Evolutionary conservation across 2,888 invertebrate genomes (phyloP).

Genomic region (Zaprionus obscuricornis): DNA sequence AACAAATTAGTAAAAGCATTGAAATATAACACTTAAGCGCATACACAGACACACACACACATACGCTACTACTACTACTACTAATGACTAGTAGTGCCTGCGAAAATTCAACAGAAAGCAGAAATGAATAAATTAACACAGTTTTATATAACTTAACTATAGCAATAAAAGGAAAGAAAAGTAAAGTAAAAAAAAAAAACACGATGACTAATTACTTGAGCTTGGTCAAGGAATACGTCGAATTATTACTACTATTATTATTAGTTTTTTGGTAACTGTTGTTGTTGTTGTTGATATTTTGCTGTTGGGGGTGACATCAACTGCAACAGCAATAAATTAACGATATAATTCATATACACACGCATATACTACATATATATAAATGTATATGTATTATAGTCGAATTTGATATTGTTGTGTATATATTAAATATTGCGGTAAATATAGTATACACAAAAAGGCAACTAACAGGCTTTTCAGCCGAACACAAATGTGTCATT

Average conservation of each 20-base stretch:
- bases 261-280: neutral
- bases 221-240: constrained; percentile 20
- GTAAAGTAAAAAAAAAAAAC: constrained; percentile 4
- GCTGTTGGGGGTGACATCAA: constrained; percentile 17
- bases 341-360: constrained; percentile 1
- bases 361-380: neutral
- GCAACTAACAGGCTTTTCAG: too few relatives aligned
- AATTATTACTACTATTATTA: constrained; percentile 9
- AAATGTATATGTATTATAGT: constrained; percentile 30
- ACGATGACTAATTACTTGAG: constrained; percentile 48
- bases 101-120: constrained; percentile 48
- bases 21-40: constrained; percentile 41
- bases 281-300: constrained; percentile 17
- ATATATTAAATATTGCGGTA: too few relatives aligned
- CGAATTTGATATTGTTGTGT: too few relatives aligned
- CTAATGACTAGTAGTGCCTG: constrained; percentile 19
- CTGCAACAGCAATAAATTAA: constrained; percentile 3
- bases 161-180: constrained; percentile 9
- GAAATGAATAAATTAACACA: constrained; percentile 67
- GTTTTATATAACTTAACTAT: constrained; percentile 62
- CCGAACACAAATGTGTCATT: too few relatives aligned
- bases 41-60: constrained; percentile 20
- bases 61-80: neutral
- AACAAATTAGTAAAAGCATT: constrained; percentile 59
- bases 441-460: too few relatives aligned